A percentile compares a stretch with the other conserved stretches of the same genome.
phyloP scores from a whole-genome alignment of 2,113 vertebrate species.

The Dendropsophus ebraccatus region DNA sequence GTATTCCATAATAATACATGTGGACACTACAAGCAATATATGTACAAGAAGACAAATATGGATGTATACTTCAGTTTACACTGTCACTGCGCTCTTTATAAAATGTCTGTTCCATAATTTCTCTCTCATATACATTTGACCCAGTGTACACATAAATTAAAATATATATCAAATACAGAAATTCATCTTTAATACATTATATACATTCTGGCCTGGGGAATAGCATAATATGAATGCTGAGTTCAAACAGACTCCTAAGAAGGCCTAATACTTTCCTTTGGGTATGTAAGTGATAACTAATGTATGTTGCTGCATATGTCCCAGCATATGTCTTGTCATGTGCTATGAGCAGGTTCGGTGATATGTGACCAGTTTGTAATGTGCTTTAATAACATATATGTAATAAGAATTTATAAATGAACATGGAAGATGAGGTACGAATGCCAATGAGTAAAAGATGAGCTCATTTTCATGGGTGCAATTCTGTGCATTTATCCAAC shows the following conservation, averaged over 20 bases:
- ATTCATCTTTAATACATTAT: slow-evolving; percentile 43
- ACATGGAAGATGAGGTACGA: no score
- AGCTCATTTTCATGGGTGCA: no score
- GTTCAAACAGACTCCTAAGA: slow-evolving; percentile 18
- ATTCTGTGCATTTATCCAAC: no score
- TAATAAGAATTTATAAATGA: neutral
- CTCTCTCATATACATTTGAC: neutral
- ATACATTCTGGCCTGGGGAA: neutral
- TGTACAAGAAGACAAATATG: neutral
- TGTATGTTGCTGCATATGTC: neutral
- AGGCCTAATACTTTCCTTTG: neutral
- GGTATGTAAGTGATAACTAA: neutral
- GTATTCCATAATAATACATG: no score
- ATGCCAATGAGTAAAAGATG: neutral
- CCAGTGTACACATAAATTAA: neutral
- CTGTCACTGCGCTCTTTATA: neutral
- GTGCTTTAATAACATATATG: neutral
- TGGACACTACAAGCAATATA: no score
- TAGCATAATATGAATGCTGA: slow-evolving; percentile 5
- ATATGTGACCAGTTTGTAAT: neutral
- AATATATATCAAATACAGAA: slow-evolving; percentile 2
- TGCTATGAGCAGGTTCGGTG: neutral
- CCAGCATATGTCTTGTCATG: neutral
- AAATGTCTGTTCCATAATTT: neutral
- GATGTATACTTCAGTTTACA: neutral